phyloP scores from a whole-genome alignment of 53 echinoderm and acorn worm species.

The Mesocentrotus franciscanus region DNA sequence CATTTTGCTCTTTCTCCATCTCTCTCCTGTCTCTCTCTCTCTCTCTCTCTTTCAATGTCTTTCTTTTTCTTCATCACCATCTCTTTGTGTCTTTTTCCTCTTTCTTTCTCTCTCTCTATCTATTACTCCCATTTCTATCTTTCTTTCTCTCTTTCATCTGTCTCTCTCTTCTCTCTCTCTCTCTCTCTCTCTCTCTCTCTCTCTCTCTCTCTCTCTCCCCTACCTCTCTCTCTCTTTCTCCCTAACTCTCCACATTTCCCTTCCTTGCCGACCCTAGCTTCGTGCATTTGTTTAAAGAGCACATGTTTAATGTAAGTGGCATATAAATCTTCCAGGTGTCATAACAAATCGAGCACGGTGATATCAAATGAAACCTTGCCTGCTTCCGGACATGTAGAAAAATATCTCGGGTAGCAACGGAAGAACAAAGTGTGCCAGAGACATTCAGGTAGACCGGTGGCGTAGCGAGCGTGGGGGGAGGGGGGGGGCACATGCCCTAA shows the following conservation, averaged over 20 bases:
- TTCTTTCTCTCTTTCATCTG: not conserved
- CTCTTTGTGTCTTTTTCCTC: not conserved
- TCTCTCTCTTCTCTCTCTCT: not conserved
- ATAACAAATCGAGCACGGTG: constrained; percentile 27
- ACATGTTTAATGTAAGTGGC: constrained; percentile 18
- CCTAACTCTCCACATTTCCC: no score
- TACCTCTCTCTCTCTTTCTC: not conserved
- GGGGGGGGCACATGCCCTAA: no score
- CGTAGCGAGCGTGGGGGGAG: no score
- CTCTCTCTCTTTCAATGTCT: no score
- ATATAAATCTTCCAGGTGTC: constrained; percentile 44
- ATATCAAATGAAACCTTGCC: constrained; percentile 30
- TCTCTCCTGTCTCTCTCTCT: no score
- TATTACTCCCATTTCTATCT: not conserved
- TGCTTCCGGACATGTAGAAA: not conserved
- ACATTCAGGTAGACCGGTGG: not conserved
- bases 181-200: not conserved
- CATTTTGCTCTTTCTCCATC: no score
- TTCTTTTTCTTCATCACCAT: not conserved
- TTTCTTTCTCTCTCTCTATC: not conserved
- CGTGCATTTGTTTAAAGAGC: not conserved
- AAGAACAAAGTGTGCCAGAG: not conserved
- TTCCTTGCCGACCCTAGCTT: not conserved
- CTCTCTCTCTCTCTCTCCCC: not conserved
- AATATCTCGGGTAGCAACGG: not conserved